phyloP scores from a whole-genome alignment of 2,113 vertebrate species.

The Piaya cayana region DNA sequence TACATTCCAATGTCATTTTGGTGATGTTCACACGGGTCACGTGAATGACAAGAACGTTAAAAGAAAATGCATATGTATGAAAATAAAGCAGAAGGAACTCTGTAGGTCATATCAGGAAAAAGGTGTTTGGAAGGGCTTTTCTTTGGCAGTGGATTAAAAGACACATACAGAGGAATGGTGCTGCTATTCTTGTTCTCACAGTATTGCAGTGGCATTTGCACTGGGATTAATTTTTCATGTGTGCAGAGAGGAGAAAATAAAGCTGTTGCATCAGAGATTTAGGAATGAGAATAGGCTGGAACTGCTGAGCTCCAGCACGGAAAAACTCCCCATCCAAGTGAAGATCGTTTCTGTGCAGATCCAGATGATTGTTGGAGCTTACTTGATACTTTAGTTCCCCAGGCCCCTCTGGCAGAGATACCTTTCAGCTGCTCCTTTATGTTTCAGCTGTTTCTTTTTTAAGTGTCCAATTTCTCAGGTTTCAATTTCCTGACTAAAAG shows the following conservation, averaged over 20 bases:
- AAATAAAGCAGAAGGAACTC: not conserved
- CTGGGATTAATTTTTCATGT: not conserved
- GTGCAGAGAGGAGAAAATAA: not conserved
- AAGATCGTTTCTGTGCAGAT: not conserved
- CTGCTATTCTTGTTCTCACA: slow-evolving; percentile 40
- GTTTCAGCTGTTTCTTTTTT: not conserved
- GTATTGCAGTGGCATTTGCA: not conserved
- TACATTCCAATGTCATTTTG: not conserved
- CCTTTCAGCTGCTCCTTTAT: not conserved
- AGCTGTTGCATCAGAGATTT: not conserved
- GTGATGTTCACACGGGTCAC: not conserved
- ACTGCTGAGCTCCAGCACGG: not conserved
- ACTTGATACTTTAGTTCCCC: not conserved
- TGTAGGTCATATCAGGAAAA: not conserved
- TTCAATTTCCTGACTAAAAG: slow-evolving; percentile 37
- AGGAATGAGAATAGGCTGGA: not conserved
- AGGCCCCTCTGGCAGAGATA: not conserved
- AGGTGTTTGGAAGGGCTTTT: not conserved
- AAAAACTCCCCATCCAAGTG: not conserved
- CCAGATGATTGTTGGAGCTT: not conserved
- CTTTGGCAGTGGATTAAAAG: not conserved
- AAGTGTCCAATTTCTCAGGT: slow-evolving; percentile 24
- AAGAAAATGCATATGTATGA: not conserved
- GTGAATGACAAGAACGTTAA: not conserved
- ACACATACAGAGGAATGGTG: not conserved